These are phyloP conservation scores for Mesorhabditis sp. DNA, from an alignment of 2,888 invertebrate genomes.

Conservation along the genomic window DNA sequence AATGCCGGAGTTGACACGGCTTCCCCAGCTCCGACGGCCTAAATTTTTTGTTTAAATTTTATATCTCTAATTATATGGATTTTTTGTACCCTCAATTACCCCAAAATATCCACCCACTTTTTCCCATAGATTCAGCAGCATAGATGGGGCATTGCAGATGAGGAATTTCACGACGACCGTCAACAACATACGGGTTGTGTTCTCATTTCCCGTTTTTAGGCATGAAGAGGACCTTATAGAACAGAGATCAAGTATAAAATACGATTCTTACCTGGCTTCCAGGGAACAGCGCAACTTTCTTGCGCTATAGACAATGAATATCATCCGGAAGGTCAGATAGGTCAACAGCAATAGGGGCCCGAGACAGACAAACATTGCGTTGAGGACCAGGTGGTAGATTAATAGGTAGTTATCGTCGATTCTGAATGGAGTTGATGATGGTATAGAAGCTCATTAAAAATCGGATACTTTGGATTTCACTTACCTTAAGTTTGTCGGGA, in stretches of 20 bases:
- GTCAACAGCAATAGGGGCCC: slow-evolving; percentile 10
- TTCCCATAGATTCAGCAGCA: slow-evolving; percentile 13
- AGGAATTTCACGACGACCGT: slow-evolving; percentile 13
- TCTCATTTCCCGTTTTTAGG: slow-evolving; percentile 8
- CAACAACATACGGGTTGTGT: slow-evolving; percentile 12
- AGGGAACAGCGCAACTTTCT: slow-evolving; percentile 1
- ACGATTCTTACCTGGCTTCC: slow-evolving; percentile 7
- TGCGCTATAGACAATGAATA: slow-evolving; percentile 11
- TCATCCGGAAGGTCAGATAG: slow-evolving; percentile 7
- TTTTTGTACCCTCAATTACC: background rate
- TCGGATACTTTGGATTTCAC: background rate
- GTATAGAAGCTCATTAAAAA: background rate
- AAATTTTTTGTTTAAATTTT: background rate
- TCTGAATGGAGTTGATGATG: background rate
- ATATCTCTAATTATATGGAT: background rate
- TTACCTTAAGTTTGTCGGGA: background rate
- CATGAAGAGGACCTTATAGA: background rate
- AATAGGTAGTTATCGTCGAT: slow-evolving; percentile 7
- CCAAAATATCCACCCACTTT: slow-evolving; percentile 5
- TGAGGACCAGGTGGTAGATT: slow-evolving; percentile 7
- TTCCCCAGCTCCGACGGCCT: slow-evolving; percentile 1
- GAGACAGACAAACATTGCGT: slow-evolving; percentile 8
- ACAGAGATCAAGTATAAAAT: background rate
- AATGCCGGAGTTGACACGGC: background rate
- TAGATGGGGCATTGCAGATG: slow-evolving; percentile 11